Conservation (phyloP, 2,797 vertebrate genomes). For the Clarias fuscus region DNA sequence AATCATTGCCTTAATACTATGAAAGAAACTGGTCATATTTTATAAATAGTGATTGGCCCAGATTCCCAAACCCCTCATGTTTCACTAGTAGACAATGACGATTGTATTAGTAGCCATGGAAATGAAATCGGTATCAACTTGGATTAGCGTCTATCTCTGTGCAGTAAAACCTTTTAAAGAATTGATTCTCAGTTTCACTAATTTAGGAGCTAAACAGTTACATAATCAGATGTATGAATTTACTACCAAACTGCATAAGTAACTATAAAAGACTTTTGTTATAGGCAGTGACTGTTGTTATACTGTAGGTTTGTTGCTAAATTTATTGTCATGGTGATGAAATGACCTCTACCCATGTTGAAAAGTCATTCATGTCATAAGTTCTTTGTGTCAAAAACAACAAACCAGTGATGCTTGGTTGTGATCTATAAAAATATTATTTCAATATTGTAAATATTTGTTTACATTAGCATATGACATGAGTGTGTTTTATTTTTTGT, state of each 20-base stretch:
- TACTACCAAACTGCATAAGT: not conserved
- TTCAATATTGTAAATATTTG: not conserved
- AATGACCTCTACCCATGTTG: not conserved
- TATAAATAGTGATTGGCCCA: not conserved
- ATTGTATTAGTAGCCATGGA: not conserved
- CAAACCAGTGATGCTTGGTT: not conserved
- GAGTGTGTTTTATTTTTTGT: too few species aligned
- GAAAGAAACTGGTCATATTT: not conserved
- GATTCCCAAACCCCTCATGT: not conserved
- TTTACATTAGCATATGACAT: too few species aligned
- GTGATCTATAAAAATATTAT: not conserved
- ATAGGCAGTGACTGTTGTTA: not conserved
- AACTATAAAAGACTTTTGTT: not conserved
- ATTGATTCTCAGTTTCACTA: not conserved
- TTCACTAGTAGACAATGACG: not conserved
- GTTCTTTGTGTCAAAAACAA: not conserved
- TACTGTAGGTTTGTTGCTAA: not conserved
- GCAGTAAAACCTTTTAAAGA: not conserved
- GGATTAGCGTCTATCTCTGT: not conserved
- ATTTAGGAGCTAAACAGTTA: not conserved
- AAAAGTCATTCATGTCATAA: not conserved
- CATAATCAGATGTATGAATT: too few species aligned
- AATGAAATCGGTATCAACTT: not conserved
- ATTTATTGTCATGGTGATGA: not conserved
- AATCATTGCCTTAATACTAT: not conserved